Percentiles rank a stretch among this genome's conserved stretches.
These are phyloP conservation scores for Rhombomys opimus DNA, from an alignment of 2,113 vertebrate genomes.

Conservation along the genomic window DNA sequence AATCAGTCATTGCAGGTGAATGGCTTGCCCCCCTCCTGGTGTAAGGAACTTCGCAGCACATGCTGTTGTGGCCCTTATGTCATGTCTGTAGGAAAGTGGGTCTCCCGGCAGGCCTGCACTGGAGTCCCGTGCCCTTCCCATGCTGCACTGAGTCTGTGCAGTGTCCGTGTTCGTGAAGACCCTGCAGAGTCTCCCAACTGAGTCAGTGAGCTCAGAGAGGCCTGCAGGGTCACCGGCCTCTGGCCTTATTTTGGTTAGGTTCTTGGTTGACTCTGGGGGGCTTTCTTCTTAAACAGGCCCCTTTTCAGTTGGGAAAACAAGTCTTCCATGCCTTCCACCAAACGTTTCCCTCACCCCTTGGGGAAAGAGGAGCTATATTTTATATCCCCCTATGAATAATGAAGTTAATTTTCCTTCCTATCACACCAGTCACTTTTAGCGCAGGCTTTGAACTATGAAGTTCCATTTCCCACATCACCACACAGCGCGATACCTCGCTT, in stretches of 20 bases:
- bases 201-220: neutral
- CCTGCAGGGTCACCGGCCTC: fast-evolving
- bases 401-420: neutral
- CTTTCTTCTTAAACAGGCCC: neutral
- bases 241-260: neutral
- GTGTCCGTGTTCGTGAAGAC: neutral
- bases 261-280: neutral
- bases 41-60: neutral
- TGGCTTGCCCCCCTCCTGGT: neutral
- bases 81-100: neutral
- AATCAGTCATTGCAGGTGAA: neutral
- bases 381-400: neutral
- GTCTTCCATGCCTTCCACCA: neutral
- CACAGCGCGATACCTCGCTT: neutral
- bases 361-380: neutral
- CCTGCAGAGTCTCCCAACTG: too few relatives aligned
- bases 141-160: fast-evolving
- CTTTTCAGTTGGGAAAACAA: neutral
- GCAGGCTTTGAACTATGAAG: neutral
- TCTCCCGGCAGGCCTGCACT: fast-evolving
- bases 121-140: neutral
- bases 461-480: neutral
- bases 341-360: too few relatives aligned
- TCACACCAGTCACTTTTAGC: neutral
- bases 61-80: neutral